Evolutionary conservation across 2,797 vertebrate species (phyloP).

Genomic region (Podarcis lilfordi): DNA sequence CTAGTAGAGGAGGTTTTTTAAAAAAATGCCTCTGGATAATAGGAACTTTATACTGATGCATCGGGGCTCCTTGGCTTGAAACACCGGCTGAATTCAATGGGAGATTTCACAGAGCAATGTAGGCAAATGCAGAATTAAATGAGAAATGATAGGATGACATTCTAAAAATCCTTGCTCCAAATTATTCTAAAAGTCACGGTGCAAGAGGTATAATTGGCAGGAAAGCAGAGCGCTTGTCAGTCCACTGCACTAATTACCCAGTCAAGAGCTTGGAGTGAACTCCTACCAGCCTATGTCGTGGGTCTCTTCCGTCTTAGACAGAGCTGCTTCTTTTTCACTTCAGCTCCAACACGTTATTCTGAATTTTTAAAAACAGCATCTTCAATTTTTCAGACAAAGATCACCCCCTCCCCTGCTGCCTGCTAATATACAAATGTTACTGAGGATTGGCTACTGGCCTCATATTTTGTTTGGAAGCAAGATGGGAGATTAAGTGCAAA

Average conservation of each 20-base stretch:
- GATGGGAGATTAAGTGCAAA: slow-evolving; percentile 58
- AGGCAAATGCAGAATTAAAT: slow-evolving; percentile 39
- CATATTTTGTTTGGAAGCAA: slow-evolving; percentile 64
- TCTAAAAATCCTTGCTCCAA: slow-evolving; percentile 68
- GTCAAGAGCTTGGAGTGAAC: slow-evolving; percentile 69
- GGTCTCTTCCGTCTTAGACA: slow-evolving; percentile 40
- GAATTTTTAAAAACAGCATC: slow-evolving; percentile 47
- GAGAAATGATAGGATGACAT: slow-evolving; percentile 61
- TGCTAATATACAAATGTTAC: slow-evolving; percentile 57
- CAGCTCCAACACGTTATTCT: slow-evolving; percentile 39
- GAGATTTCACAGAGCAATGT: slow-evolving; percentile 25
- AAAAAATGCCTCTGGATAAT: not conserved
- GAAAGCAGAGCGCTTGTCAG: slow-evolving; percentile 68
- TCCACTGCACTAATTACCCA: slow-evolving; percentile 70
- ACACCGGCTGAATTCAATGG: not conserved
- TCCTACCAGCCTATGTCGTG: slow-evolving; percentile 46
- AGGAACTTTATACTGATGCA: slow-evolving; percentile 30
- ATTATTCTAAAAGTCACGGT: slow-evolving; percentile 71
- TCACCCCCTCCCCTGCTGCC: slow-evolving; percentile 56
- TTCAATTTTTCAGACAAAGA: slow-evolving; percentile 68
- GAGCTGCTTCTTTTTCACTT: slow-evolving; percentile 54
- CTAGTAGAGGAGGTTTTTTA: not conserved
- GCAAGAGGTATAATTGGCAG: slow-evolving; percentile 69
- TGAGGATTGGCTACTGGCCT: slow-evolving; percentile 39
- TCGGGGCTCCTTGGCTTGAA: slow-evolving; percentile 4